Evolutionary conservation across 35 echinoderm and acorn worm species (phyloP).

Genomic region (Heliocidaris erythrogramma): DNA sequence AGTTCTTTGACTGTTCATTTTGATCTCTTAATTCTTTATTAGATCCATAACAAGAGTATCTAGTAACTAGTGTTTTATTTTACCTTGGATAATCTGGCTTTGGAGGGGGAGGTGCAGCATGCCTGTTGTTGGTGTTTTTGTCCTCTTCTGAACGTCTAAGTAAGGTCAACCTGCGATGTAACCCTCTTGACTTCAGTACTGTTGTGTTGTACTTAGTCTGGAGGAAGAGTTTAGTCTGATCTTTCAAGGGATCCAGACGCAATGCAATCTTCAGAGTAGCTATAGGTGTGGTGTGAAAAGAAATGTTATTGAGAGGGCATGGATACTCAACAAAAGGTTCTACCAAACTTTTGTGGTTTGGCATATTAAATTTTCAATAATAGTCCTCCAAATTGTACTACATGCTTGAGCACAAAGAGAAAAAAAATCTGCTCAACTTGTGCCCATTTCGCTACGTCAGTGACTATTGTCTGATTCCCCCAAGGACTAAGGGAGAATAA

Average conservation of each 20-base stretch:
- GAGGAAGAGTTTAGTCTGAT: constrained; percentile 46
- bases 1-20: too few species aligned
- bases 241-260: constrained; percentile 26
- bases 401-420: too few species aligned
- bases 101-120: neutral
- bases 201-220: constrained; percentile 63
- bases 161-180: constrained; percentile 51
- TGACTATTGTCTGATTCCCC: too few species aligned
- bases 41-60: neutral
- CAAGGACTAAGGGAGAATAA: too few species aligned
- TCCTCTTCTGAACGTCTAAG: constrained; percentile 16
- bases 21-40: too few species aligned
- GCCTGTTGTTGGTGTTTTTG: neutral
- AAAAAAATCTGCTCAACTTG: too few species aligned
- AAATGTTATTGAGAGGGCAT: too few species aligned
- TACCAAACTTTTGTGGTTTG: too few species aligned
- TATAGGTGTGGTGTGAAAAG: neutral
- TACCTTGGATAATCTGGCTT: constrained; percentile 25
- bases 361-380: too few species aligned
- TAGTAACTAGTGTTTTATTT: neutral
- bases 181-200: constrained; percentile 57
- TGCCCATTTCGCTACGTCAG: too few species aligned
- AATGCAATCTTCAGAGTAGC: constrained; percentile 60
- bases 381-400: too few species aligned
- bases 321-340: too few species aligned